Percentiles rank a stretch among this genome's conserved stretches.
Evolutionary conservation across 2,888 invertebrate genomes (phyloP).

Genomic region (Pseudococcus longispinus): DNA sequence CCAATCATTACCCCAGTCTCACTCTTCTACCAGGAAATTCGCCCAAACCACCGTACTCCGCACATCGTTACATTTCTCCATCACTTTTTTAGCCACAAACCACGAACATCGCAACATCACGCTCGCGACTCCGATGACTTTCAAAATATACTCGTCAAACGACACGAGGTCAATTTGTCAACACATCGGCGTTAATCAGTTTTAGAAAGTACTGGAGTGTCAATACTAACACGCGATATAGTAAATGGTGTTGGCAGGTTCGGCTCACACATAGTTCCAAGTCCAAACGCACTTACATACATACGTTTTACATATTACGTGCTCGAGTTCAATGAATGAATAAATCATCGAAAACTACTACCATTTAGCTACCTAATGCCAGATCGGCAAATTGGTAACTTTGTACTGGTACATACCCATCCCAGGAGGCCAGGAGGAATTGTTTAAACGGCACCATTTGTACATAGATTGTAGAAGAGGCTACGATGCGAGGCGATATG

Average conservation of each 20-base stretch:
- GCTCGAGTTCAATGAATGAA: conserved; percentile 38
- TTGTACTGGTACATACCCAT: not conserved
- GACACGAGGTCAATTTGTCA: conserved; percentile 40
- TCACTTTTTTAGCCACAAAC: not conserved
- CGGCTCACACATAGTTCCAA: too few relatives aligned
- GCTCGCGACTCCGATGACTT: not conserved
- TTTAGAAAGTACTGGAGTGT: conserved; percentile 21
- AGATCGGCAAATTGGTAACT: conserved; percentile 20
- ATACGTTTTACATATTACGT: not conserved
- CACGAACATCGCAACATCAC: not conserved
- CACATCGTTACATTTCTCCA: not conserved
- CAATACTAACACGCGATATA: conserved; percentile 15
- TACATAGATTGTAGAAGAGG: too few relatives aligned
- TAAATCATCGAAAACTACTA: conserved; percentile 30
- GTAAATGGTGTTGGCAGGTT: conserved; percentile 6
- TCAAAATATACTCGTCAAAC: conserved; percentile 2
- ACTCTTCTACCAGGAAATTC: too few relatives aligned
- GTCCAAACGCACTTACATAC: too few relatives aligned
- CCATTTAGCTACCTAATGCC: not conserved
- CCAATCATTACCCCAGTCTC: too few relatives aligned
- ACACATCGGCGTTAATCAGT: conserved; percentile 7
- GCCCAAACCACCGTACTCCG: too few relatives aligned
- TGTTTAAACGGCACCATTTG: not conserved
- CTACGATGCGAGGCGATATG: not conserved
- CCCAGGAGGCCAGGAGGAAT: not conserved